These are phyloP conservation scores for Ochlodes sylvanus DNA, from an alignment of 2,888 invertebrate species.

Conservation along the genomic window DNA sequence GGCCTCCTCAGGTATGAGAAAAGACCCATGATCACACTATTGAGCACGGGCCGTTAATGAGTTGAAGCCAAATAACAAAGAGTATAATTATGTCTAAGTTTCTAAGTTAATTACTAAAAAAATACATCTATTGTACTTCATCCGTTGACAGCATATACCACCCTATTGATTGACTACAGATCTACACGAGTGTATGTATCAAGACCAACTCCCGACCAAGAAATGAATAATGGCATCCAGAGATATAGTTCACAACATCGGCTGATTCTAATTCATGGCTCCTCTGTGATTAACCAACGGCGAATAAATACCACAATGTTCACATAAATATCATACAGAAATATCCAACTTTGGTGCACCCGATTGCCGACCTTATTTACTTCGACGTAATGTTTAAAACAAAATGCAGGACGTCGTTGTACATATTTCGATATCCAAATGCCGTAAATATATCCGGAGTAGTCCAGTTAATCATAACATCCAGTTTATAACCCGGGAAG, in stretches of 20 bases:
- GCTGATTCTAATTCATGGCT: conserved; percentile 49
- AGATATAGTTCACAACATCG: conserved; percentile 42
- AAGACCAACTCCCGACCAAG: not conserved
- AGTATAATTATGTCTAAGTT: too few relatives aligned
- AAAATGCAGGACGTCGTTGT: not conserved
- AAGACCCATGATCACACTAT: too few relatives aligned
- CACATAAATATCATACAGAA: conserved; percentile 30
- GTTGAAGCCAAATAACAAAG: too few relatives aligned
- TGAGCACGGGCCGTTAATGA: too few relatives aligned
- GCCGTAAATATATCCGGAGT: conserved; percentile 33
- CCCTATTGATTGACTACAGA: not conserved
- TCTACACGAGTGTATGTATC: not conserved
- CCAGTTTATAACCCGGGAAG: conserved; percentile 23
- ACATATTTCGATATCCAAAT: conserved; percentile 30
- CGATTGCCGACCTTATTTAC: not conserved
- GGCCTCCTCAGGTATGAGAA: too few relatives aligned
- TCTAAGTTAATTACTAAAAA: too few relatives aligned
- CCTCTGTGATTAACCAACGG: conserved; percentile 32
- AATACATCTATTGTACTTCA: too few relatives aligned
- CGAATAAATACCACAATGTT: conserved; percentile 34
- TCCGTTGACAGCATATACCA: too few relatives aligned
- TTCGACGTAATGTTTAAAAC: not conserved
- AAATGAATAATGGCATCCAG: conserved; percentile 27
- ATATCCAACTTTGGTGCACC: conserved; percentile 6
- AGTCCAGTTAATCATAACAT: conserved; percentile 22